Conservation (phyloP, 2,888 invertebrate genomes). For the Dryobota labecula region DNA sequence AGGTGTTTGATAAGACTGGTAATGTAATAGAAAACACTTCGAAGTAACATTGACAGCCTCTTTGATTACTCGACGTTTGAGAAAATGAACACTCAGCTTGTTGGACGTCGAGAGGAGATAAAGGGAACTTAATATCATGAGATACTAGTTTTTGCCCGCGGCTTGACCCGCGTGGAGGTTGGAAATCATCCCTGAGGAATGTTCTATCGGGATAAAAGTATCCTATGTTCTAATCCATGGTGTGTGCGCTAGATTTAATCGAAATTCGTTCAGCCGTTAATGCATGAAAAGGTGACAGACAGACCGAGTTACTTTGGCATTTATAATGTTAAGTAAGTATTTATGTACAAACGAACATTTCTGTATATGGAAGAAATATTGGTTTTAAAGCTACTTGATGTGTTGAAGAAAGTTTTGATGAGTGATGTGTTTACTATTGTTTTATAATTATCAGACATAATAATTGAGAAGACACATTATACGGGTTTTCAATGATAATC, state of each 20-base stretch:
- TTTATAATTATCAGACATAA: background rate
- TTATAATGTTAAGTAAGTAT: background rate
- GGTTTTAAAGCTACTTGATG: background rate
- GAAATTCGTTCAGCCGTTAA: no score
- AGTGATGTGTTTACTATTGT: background rate
- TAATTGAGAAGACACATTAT: background rate
- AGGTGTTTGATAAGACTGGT: conserved; percentile 13
- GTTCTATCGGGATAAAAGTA: background rate
- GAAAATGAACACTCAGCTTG: background rate
- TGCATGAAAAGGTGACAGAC: no score
- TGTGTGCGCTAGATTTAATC: background rate
- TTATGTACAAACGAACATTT: background rate
- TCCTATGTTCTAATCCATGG: background rate
- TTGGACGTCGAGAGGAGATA: conserved; percentile 14
- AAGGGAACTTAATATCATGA: background rate
- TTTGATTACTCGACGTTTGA: conserved; percentile 35
- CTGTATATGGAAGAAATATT: background rate
- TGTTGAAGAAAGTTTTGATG: conserved; percentile 4
- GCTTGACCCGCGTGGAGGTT: background rate
- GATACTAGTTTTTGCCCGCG: background rate
- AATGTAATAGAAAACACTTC: conserved; percentile 22
- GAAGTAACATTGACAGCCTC: conserved; percentile 29
- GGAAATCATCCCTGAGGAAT: no score
- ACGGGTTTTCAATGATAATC: background rate
- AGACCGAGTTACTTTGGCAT: background rate